Conservation (phyloP, 2,113 vertebrate species). For the Balaeniceps rex region DNA sequence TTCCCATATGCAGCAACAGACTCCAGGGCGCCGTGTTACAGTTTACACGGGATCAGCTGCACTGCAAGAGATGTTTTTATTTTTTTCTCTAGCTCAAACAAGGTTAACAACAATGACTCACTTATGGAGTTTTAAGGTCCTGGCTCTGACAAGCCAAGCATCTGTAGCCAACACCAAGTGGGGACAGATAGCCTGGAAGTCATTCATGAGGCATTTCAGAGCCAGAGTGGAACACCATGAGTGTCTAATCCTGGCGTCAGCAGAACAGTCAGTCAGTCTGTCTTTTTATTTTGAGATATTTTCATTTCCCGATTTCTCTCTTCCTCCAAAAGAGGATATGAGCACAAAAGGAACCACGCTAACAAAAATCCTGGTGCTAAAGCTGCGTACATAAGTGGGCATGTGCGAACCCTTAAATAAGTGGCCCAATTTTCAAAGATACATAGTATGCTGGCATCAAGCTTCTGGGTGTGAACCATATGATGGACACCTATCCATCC, state of each 20-base stretch:
- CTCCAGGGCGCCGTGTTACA: neutral
- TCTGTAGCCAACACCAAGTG: neutral
- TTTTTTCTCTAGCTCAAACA: neutral
- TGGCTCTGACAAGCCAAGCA: neutral
- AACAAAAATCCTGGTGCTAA: neutral
- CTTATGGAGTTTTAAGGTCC: neutral
- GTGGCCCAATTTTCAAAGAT: neutral
- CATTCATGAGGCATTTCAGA: neutral
- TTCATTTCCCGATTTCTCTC: neutral
- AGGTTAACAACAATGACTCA: neutral
- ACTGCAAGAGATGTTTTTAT: neutral
- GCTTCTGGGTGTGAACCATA: neutral
- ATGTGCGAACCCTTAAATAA: neutral
- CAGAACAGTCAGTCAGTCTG: neutral
- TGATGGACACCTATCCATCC: neutral
- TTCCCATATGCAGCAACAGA: neutral
- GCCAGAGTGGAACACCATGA: neutral
- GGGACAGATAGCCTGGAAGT: neutral
- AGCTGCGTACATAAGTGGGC: neutral
- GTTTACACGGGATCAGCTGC: neutral
- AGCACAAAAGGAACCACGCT: neutral
- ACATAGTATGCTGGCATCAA: neutral
- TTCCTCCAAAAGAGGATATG: neutral
- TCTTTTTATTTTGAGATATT: neutral
- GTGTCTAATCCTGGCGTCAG: neutral